Percentiles rank a stretch among this genome's conserved stretches.
phyloP scores from a whole-genome alignment of 2,113 vertebrate species.

The western clawed frog (Xenopus tropicalis) region UCB_Xtro_10.0 CM004452.2:14036001-14036500 shows the following conservation, averaged over 20 bases:
- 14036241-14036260: constrained; percentile 17
- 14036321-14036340: background rate
- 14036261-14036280: constrained; percentile 27
- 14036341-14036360: background rate
- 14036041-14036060: background rate
- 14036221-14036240: constrained; percentile 35
- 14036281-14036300: constrained; percentile 30
- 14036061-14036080: background rate
- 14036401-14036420: background rate
- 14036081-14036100: constrained; percentile 28
- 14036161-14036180: constrained; percentile 22
- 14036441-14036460: background rate
- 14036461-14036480: background rate
- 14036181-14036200: constrained; percentile 33
- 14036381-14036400: background rate
- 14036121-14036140: constrained; percentile 37
- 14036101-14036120: constrained; percentile 25
- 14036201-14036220: constrained; percentile 37
- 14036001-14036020: background rate
- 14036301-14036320: constrained; percentile 12
- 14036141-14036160: constrained; percentile 20
- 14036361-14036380: background rate
- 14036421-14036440: background rate
- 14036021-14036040: background rate
- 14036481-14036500: background rate